Evolutionary conservation across 1,140 invertebrate species (phyloP).

Genomic region (Leptestheria dahalacensis): DNA sequence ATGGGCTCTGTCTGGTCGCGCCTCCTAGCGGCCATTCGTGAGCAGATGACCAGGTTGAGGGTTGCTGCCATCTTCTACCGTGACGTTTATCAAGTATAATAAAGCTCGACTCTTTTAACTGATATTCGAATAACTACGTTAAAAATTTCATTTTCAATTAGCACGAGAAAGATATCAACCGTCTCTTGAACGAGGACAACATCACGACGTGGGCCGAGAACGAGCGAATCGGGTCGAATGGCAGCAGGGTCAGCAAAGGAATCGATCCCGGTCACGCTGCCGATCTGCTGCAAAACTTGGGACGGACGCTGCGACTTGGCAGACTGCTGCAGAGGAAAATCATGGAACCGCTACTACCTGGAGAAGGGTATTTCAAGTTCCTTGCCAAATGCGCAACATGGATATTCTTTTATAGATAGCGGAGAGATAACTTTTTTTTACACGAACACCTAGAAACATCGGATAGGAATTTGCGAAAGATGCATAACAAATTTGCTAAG

Average conservation of each 20-base stretch:
- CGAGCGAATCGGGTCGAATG: neutral
- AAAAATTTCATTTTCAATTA: neutral
- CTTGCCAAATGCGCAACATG: neutral
- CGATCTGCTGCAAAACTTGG: slow-evolving; percentile 50
- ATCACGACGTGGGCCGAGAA: neutral
- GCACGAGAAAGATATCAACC: slow-evolving; percentile 13
- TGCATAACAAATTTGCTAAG: too few species aligned
- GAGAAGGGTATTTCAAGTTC: slow-evolving; percentile 25
- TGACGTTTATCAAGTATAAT: slow-evolving; percentile 14
- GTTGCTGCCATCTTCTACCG: slow-evolving; percentile 58
- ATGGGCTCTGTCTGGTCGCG: slow-evolving; percentile 51
- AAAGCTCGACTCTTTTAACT: neutral
- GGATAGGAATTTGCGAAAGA: too few species aligned
- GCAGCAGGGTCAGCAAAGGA: slow-evolving; percentile 15
- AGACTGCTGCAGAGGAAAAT: slow-evolving; percentile 48
- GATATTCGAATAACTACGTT: too few species aligned
- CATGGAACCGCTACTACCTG: slow-evolving; percentile 40
- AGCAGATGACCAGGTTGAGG: slow-evolving; percentile 56
- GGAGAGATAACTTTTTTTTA: too few species aligned
- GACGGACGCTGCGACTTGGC: slow-evolving; percentile 52
- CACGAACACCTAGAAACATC: too few species aligned
- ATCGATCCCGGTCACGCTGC: slow-evolving; percentile 32
- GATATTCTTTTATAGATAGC: too few species aligned
- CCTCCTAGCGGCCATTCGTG: slow-evolving; percentile 50
- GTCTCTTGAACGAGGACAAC: slow-evolving; percentile 9